Evolutionary conservation across 2,888 invertebrate genomes (phyloP).

Genomic region (Imbricaverruca yamaguchii): DNA sequence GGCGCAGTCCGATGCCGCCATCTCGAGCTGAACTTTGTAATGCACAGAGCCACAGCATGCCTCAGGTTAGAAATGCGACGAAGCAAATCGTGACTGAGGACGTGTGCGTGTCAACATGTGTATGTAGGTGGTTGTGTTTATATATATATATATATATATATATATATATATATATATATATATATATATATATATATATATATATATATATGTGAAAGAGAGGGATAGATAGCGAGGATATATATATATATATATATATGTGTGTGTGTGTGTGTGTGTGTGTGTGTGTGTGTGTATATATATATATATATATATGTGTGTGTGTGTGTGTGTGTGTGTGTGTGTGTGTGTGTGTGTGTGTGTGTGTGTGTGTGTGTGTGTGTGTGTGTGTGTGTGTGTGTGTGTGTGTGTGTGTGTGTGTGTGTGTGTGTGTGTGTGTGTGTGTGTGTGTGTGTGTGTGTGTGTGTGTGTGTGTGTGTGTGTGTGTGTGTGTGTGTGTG

Average conservation of each 20-base stretch:
- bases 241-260: background rate
- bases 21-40: too few species aligned
- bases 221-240: too few species aligned
- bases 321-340: too few species aligned
- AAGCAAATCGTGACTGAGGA: background rate
- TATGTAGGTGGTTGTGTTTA: background rate
- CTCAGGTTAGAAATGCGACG: too few species aligned
- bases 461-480: background rate
- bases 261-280: background rate
- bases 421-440: too few species aligned
- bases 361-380: too few species aligned
- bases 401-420: too few species aligned
- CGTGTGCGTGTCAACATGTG: background rate
- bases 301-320: background rate
- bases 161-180: slow-evolving; percentile 8
- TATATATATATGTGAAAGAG: slow-evolving; percentile 13
- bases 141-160: slow-evolving; percentile 1
- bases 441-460: too few species aligned
- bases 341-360: too few species aligned
- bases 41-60: too few species aligned
- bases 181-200: slow-evolving; percentile 1
- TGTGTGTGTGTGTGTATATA: background rate
- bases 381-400: too few species aligned
- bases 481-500: background rate
- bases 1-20: too few species aligned